A percentile compares a stretch with the other conserved stretches of the same genome.
Evolutionary conservation across 2,797 vertebrate genomes (phyloP).

Genomic region (Orientallactaga sibirica): DNA sequence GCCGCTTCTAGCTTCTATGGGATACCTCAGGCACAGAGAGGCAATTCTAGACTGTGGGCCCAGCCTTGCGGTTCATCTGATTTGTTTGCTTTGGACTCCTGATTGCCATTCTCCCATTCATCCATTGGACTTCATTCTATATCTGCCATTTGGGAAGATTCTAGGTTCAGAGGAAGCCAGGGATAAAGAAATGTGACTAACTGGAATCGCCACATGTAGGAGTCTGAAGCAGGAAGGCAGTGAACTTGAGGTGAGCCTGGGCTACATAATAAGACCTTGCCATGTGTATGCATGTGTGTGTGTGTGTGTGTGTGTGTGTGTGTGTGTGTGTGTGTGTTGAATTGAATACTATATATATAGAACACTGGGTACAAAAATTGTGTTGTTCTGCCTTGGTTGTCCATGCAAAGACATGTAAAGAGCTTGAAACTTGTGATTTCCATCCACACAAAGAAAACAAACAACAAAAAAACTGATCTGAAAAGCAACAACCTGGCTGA

Average conservation of each 20-base stretch:
- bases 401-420: background rate
- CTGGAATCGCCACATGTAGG: background rate
- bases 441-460: background rate
- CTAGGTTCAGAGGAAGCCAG: background rate
- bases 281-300: too few species aligned
- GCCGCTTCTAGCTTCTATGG: background rate
- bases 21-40: background rate
- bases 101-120: background rate
- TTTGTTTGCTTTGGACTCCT: background rate
- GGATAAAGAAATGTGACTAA: background rate
- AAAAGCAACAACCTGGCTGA: background rate
- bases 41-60: background rate
- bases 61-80: background rate
- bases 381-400: background rate
- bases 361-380: background rate
- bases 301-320: too few species aligned
- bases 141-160: conserved; percentile 43
- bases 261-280: background rate
- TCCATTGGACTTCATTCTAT: background rate
- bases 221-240: background rate
- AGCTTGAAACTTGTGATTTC: background rate
- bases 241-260: background rate
- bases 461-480: background rate
- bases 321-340: too few species aligned
- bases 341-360: background rate